Evolutionary conservation across 2,888 invertebrate genomes (phyloP).

Genomic region (Xestia xanthographa): DNA sequence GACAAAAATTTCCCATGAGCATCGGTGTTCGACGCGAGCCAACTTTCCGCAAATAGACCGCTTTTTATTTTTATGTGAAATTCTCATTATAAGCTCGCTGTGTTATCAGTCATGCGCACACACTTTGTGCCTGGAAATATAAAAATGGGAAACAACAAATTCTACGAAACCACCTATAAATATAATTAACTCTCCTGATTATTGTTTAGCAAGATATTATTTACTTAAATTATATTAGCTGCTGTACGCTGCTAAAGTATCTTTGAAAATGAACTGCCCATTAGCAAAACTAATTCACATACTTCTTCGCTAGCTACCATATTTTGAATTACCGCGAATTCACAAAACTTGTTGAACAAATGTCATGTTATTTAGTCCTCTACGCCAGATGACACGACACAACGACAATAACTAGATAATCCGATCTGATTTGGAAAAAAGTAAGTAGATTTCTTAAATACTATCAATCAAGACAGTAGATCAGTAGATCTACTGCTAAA

Average conservation of each 20-base stretch:
- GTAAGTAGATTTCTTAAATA: no score
- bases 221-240: background rate
- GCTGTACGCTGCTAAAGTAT: conserved; percentile 6
- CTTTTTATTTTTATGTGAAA: conserved; percentile 49
- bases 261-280: conserved; percentile 20
- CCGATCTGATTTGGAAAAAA: no score
- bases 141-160: conserved; percentile 10
- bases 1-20: conserved; percentile 78
- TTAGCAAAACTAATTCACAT: conserved; percentile 21
- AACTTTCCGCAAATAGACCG: conserved; percentile 37
- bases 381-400: no score
- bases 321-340: no score
- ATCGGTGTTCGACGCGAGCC: conserved; percentile 55
- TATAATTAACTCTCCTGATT: background rate
- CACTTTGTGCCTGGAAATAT: background rate
- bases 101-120: conserved; percentile 23
- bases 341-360: no score
- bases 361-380: no score
- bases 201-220: conserved; percentile 7
- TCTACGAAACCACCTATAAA: background rate
- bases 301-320: conserved; percentile 32
- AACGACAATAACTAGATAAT: no score
- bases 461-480: no score
- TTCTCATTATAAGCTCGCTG: conserved; percentile 41
- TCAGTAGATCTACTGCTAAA: no score